phyloP scores from a whole-genome alignment of 2,113 vertebrate genomes.

The Mormyrus iriodes region DNA sequence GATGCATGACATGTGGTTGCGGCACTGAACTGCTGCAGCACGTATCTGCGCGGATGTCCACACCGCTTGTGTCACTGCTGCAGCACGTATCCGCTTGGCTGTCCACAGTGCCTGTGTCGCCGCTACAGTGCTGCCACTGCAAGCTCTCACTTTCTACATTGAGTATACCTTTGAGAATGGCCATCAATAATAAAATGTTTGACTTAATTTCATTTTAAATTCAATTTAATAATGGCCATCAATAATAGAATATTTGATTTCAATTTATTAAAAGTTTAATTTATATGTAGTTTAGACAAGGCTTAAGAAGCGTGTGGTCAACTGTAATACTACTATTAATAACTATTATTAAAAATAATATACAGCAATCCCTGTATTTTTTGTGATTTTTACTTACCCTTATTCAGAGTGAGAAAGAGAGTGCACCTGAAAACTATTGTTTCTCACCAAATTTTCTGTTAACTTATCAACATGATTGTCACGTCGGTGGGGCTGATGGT shows the following conservation, averaged over 20 bases:
- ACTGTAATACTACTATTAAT: neutral
- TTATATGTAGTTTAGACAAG: neutral
- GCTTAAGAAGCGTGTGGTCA: neutral
- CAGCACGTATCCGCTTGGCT: neutral
- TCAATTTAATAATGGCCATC: neutral
- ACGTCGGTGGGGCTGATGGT: too few species aligned
- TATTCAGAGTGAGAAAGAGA: neutral
- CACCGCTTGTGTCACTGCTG: too few species aligned
- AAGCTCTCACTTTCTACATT: neutral
- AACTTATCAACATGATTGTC: neutral
- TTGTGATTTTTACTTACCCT: neutral
- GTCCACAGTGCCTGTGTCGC: too few species aligned
- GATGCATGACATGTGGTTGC: too few species aligned
- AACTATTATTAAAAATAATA: neutral
- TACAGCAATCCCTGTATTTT: neutral
- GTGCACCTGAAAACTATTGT: neutral
- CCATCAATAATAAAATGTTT: too few species aligned
- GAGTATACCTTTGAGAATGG: neutral
- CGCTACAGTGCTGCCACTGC: too few species aligned
- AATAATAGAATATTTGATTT: neutral
- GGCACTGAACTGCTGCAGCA: too few species aligned
- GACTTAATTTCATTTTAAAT: neutral
- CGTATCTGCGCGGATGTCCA: neutral
- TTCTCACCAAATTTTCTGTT: too few species aligned
- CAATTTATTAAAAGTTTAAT: neutral